phyloP scores from a whole-genome alignment of 2,113 vertebrate species.

The Neotoma lepida region DNA sequence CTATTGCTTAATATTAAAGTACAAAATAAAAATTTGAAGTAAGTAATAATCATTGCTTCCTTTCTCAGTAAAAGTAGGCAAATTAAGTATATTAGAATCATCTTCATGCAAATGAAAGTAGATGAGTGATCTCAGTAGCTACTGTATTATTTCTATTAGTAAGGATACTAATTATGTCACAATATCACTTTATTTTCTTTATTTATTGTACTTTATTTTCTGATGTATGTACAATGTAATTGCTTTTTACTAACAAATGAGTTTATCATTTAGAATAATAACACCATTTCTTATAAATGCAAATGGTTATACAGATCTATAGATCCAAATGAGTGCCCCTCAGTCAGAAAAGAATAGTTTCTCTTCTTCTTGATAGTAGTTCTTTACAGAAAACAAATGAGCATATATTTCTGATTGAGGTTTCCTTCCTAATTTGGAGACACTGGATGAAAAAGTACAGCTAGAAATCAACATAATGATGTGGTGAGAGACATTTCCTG shows the following conservation, averaged over 20 bases:
- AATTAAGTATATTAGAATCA: background rate
- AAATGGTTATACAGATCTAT: background rate
- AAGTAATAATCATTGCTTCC: background rate
- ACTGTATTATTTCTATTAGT: background rate
- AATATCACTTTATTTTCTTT: background rate
- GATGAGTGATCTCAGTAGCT: background rate
- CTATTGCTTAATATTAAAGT: background rate
- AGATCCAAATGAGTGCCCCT: background rate
- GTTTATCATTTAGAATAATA: background rate
- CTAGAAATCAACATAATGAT: background rate
- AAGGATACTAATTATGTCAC: background rate
- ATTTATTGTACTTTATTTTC: background rate
- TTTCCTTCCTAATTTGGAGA: constrained; percentile 21
- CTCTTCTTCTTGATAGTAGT: background rate
- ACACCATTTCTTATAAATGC: background rate
- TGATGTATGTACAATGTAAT: background rate
- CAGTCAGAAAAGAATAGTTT: background rate
- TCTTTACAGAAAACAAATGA: background rate
- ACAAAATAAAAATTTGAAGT: background rate
- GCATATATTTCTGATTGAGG: fast-evolving
- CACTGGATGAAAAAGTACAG: background rate
- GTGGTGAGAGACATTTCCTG: background rate
- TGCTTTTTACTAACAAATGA: background rate
- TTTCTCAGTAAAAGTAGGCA: background rate
- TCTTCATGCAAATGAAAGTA: background rate